phyloP scores from a whole-genome alignment of 2,113 vertebrate species.

The Bambusicola thoracicus region DNA sequence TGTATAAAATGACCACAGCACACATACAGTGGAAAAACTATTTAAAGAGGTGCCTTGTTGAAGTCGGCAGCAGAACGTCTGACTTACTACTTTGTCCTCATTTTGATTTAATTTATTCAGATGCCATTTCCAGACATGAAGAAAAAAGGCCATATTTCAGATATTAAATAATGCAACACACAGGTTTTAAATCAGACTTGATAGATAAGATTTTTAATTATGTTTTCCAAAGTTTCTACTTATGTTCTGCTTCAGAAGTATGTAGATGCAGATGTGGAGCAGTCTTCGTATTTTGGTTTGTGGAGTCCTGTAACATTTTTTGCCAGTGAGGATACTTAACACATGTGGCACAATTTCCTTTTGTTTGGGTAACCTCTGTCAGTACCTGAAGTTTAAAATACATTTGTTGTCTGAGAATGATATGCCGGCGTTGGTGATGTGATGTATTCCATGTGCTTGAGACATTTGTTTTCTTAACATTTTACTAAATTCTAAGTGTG shows the following conservation, averaged over 20 bases:
- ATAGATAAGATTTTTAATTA: background rate
- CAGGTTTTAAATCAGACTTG: background rate
- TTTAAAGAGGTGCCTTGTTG: background rate
- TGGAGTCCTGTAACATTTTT: background rate
- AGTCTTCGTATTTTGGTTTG: background rate
- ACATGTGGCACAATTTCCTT: background rate
- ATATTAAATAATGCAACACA: background rate
- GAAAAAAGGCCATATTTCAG: background rate
- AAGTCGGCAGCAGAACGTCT: background rate
- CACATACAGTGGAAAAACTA: background rate
- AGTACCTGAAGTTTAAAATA: background rate
- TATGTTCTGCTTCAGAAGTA: background rate
- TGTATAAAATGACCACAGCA: background rate
- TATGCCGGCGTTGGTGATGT: background rate
- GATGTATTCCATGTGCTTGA: background rate
- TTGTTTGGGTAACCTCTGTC: background rate
- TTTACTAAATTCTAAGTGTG: background rate
- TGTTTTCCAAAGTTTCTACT: background rate
- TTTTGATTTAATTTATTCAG: background rate
- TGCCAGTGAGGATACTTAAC: background rate
- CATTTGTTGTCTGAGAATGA: background rate
- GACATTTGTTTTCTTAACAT: background rate
- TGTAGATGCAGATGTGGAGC: background rate
- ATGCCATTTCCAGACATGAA: background rate
- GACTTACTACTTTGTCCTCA: background rate